Conservation (phyloP, 2,113 vertebrate genomes). For the Aldabrachelys gigantea region DNA sequence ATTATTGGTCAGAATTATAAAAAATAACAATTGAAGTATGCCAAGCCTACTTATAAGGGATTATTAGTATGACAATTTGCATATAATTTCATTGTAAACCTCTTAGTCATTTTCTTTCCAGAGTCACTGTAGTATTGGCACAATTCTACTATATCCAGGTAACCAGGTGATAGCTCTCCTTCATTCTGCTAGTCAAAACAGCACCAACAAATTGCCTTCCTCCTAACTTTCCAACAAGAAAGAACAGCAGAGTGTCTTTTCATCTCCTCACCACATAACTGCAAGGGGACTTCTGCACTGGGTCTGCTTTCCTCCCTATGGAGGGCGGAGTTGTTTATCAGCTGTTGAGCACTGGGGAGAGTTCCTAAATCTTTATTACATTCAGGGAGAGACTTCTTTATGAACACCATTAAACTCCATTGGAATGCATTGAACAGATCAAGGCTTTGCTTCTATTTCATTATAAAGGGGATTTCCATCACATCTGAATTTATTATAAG, state of each 20-base stretch:
- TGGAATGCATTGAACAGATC: background rate
- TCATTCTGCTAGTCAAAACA: background rate
- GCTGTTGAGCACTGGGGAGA: background rate
- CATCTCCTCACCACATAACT: constrained; percentile 15
- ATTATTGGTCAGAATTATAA: background rate
- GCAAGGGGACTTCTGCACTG: background rate
- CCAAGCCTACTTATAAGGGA: background rate
- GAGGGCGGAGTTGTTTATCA: constrained; percentile 1
- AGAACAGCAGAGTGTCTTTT: background rate
- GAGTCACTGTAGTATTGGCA: background rate
- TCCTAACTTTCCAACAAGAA: background rate
- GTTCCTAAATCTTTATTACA: background rate
- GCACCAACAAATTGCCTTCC: background rate
- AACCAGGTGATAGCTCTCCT: background rate
- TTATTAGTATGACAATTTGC: background rate
- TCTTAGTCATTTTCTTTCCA: background rate
- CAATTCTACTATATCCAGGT: background rate
- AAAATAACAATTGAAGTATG: background rate
- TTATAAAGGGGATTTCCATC: background rate
- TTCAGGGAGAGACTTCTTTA: constrained; percentile 1
- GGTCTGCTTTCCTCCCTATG: background rate
- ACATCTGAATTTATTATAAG: background rate
- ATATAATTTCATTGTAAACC: background rate
- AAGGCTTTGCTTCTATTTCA: background rate
- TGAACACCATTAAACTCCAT: background rate